Evolutionary conservation across 1,140 invertebrate species (phyloP).

Genomic region (Grapholita molesta): DNA sequence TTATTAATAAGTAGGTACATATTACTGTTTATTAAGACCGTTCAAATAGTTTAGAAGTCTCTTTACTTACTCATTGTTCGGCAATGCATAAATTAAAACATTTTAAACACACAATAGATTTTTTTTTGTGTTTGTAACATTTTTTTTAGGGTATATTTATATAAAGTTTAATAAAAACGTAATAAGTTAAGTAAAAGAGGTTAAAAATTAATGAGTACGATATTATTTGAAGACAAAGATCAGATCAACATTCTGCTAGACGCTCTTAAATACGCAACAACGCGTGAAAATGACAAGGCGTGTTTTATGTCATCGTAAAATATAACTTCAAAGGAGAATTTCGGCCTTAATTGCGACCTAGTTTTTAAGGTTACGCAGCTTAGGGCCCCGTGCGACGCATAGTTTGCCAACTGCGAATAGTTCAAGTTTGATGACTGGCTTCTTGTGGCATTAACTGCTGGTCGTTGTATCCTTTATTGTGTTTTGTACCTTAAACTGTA

Average conservation of each 20-base stretch:
- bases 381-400: neutral
- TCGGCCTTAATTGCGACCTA: constrained; percentile 16
- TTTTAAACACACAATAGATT: too few species aligned
- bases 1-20: too few species aligned
- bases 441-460: neutral
- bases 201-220: neutral
- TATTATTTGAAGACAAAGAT: neutral
- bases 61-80: too few species aligned
- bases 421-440: neutral
- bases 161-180: neutral
- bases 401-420: constrained; percentile 9
- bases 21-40: too few species aligned
- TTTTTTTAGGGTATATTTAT: neutral
- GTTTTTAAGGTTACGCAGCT: constrained; percentile 12
- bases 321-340: constrained; percentile 16
- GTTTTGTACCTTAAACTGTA: neutral
- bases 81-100: neutral
- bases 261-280: neutral
- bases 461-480: neutral
- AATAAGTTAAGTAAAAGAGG: neutral
- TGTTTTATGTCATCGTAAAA: constrained; percentile 17
- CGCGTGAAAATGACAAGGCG: constrained; percentile 16
- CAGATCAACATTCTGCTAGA: neutral
- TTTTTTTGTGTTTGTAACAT: neutral
- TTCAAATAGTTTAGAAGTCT: too few species aligned